Conservation (phyloP, 2,888 invertebrate genomes). For the Drosophila glabriapex region DNA sequence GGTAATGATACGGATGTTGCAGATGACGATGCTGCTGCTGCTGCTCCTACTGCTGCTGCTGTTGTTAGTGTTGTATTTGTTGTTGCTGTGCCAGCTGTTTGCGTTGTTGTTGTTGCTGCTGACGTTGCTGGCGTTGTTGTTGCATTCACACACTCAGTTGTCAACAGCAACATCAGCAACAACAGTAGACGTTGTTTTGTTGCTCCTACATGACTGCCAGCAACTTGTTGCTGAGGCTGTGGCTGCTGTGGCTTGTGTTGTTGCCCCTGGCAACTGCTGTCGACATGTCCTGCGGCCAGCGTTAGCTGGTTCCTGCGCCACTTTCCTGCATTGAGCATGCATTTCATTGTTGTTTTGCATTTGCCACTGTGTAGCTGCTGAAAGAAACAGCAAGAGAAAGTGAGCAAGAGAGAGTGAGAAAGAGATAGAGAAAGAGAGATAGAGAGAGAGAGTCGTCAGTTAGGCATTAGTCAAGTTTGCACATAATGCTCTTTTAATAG, state of each 20-base stretch:
- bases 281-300: constrained; percentile 31
- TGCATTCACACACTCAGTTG: constrained; percentile 65
- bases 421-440: not conserved
- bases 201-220: constrained; percentile 42
- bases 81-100: constrained; percentile 34
- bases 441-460: not conserved
- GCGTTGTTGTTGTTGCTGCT: constrained; percentile 43
- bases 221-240: constrained; percentile 63
- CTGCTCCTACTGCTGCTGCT: constrained; percentile 26
- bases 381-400: not conserved
- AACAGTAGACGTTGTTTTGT: constrained; percentile 40
- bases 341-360: constrained; percentile 85
- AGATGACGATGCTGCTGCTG: constrained; percentile 17
- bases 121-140: constrained; percentile 52
- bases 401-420: constrained; percentile 3
- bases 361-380: constrained; percentile 73
- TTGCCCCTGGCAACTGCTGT: constrained; percentile 59
- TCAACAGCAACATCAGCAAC: constrained; percentile 58
- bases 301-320: constrained; percentile 72
- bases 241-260: constrained; percentile 35
- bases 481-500: constrained; percentile 47
- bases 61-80: constrained; percentile 38
- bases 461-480: constrained; percentile 15
- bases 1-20: constrained; percentile 26
- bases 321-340: constrained; percentile 82